Base-by-base conservation (phyloP, 2,113 vertebrate species). In the Diadophis punctatus region DNA sequence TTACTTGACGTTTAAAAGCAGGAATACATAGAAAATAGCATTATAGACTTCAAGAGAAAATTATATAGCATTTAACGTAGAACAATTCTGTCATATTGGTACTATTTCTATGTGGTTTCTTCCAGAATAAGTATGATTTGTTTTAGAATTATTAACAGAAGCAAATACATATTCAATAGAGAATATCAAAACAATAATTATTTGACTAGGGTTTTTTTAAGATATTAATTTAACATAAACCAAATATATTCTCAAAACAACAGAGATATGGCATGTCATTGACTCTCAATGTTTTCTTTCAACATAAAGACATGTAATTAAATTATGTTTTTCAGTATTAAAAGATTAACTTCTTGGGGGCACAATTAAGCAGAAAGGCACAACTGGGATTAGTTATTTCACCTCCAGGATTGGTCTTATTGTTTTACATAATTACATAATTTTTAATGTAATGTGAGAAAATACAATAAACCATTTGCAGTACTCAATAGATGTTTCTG, bases 311-410 rank as follows among this genome's bases (percentile, higher is more conserved):
- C 39, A 46, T 12, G 12, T 94, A 95, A 93, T 86, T 93, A 93
- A 95, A 92, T 91, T 63, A 88, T 93, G 94, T 94, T 93, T 30
- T 93, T 94, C 53, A 22, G 0, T 8, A 56, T 91, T 43, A 91
- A 88, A 92, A 46, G 1, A 93, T 89, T 87, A 96, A 95, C 68
- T 49, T 95, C 20, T 9, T 27, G 93, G 30, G 4, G 2, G 0
- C 60, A 68, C 86, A 89, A 93, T 56, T 87, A 96, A 96, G n/a
- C 30, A 93, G 23, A 30, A 90, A 94, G 95, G 68, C 1, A 39
- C 3, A 95, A 27, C 0, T 80, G 51, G 4, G 7, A 0, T 52
- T 9, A 1, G 8, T 80, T 91, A 87, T 84, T 18, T 80, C 63
- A 95, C 7, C 7, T 5, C n/a, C 93, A 92, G 53, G 90, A 92